Conservation (phyloP, 2,797 vertebrate species). For the Phoxinus dragarum region DNA sequence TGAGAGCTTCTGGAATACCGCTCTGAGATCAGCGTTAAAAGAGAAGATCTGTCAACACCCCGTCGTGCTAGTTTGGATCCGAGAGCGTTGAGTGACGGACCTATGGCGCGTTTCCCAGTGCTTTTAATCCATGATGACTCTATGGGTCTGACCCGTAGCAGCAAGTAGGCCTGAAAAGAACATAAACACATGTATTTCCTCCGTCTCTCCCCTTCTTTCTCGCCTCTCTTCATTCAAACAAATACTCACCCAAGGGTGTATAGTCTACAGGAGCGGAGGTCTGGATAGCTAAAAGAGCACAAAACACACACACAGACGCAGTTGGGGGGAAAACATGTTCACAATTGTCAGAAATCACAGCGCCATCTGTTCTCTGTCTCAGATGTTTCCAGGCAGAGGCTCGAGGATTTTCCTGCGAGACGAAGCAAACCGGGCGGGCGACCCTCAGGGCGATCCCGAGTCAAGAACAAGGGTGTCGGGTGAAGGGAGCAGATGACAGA, state of each 20-base stretch:
- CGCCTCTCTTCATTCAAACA: slow-evolving; percentile 37
- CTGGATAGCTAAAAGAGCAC: slow-evolving; percentile 32
- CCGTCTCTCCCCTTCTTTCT: slow-evolving; percentile 35
- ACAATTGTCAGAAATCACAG: slow-evolving; percentile 71
- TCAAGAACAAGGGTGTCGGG: slow-evolving; percentile 34
- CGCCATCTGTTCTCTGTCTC: slow-evolving; percentile 75
- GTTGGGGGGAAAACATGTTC: slow-evolving; percentile 60
- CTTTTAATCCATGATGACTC: slow-evolving; percentile 57
- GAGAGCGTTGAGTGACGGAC: slow-evolving; percentile 60
- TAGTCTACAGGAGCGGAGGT: slow-evolving; percentile 23
- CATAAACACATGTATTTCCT: slow-evolving; percentile 50
- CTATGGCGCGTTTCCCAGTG: slow-evolving; percentile 58
- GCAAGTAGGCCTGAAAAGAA: slow-evolving; percentile 56
- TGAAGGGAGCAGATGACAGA: slow-evolving; percentile 30
- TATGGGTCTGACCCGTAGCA: slow-evolving; percentile 56
- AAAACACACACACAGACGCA: slow-evolving; percentile 29
- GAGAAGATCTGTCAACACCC: slow-evolving; percentile 52
- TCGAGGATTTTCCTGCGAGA: slow-evolving; percentile 70
- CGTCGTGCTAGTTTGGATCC: slow-evolving; percentile 54
- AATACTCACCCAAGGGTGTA: slow-evolving; percentile 44
- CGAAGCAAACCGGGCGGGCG: slow-evolving; percentile 12
- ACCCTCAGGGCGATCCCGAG: slow-evolving; percentile 21
- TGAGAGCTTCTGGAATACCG: slow-evolving; percentile 31
- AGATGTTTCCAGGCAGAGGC: slow-evolving; percentile 69
- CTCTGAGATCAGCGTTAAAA: slow-evolving; percentile 51